Base-by-base conservation (phyloP, 2,797 vertebrate genomes). In the Labeo calbasu region DNA sequence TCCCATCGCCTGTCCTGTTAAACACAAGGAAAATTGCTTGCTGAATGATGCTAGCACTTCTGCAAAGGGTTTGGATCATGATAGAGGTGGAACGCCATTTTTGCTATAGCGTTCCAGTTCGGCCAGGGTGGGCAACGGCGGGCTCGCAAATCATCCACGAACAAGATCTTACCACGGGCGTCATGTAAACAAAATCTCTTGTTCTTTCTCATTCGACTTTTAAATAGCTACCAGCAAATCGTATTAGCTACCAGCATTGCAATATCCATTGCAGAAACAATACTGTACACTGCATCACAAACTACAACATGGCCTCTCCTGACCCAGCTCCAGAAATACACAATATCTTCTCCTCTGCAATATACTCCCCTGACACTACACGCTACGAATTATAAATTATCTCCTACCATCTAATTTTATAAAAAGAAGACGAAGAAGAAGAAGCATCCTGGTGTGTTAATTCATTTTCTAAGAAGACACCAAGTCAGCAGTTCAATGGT, bases 231-330 rank as follows among this genome's bases (percentile, higher is more conserved):
- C 88, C 90, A 84, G 82, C 88, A 66, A 85, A 86, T 84, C 32
- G 80, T 83, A 83, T 85, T 84, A 86, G 87, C 90, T 88, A 88
- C 90, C 91, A 85, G 82, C 89, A 19, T 90, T 90, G 91, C 92
- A 92, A 91, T 91, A 89, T 89, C 88, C 89, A 86, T 89, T 89
- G 91, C 91, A 92, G 89, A 90, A 90, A 90, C 91, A 91, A 90
- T 88, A 91, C 92, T 90, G 91, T 89, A 89, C 92, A 90, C 90
- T 91, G 90, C 93, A 91, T 88, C 88, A 92, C 83, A 86, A 88
- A 86, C 75, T 51, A 87, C 78, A 85, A 86, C 81, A 61, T 53
- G 84, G 86, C 78, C 89, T 87, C 59, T 90, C 75, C 88, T 79
- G 68, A 85, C 86, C 85, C 86, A 80, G 72, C 79, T 84, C 72